phyloP scores from a whole-genome alignment of 2,113 vertebrate genomes.

The Tragulus kanchil region DNA sequence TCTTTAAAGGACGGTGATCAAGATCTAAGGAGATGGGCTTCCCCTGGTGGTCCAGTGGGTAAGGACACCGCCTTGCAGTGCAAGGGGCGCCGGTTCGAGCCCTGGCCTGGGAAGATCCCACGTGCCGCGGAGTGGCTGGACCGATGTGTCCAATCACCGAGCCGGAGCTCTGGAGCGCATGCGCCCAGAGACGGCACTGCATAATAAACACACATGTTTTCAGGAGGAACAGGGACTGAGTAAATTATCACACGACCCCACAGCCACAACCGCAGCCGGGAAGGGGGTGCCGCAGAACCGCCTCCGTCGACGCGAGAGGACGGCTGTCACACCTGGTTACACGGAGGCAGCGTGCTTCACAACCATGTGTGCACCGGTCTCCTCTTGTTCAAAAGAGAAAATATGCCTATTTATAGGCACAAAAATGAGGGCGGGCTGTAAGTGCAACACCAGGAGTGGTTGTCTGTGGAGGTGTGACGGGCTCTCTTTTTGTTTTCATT shows the following conservation, averaged over 20 bases:
- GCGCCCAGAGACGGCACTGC: neutral
- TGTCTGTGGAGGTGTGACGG: neutral
- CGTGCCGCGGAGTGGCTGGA: no score
- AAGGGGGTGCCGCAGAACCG: neutral
- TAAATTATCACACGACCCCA: neutral
- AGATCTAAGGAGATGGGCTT: no score
- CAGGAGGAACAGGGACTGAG: neutral
- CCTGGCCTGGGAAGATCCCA: no score
- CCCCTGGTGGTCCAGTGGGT: no score
- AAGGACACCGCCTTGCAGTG: no score
- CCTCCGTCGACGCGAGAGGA: neutral
- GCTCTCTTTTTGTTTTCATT: neutral
- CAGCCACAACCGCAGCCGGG: neutral
- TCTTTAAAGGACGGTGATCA: neutral
- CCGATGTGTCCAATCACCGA: no score
- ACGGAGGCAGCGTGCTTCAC: neutral
- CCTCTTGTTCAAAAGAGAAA: conserved; percentile 59
- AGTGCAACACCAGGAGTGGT: neutral
- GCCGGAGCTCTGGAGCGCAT: no score
- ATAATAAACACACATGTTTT: conserved; percentile 26
- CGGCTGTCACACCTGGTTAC: neutral
- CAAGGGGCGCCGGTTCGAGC: no score
- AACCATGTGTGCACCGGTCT: neutral
- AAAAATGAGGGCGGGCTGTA: conserved; percentile 17
- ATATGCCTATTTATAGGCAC: conserved; percentile 23